Conservation (phyloP, 2,888 invertebrate species). For the Kuschelorhynchus macadamiae region DNA sequence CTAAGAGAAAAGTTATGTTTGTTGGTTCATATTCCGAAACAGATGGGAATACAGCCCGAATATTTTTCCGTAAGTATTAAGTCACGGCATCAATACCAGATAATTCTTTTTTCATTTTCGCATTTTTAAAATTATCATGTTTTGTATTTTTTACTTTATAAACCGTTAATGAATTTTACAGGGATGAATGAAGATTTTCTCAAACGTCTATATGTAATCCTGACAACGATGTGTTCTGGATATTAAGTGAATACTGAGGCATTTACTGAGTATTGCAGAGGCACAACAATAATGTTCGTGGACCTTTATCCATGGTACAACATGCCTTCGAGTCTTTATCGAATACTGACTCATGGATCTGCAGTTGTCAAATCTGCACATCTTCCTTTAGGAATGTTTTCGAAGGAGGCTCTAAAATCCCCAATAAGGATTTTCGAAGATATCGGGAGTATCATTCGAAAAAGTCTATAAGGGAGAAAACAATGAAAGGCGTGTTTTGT, state of each 20-base stretch:
- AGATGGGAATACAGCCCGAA: slow-evolving; percentile 39
- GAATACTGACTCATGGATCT: slow-evolving; percentile 14
- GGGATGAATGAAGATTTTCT: no score
- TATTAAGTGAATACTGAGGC: slow-evolving; percentile 21
- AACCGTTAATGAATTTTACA: no score
- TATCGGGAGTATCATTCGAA: slow-evolving; percentile 11
- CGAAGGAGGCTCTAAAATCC: slow-evolving; percentile 18
- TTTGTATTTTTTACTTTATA: no score
- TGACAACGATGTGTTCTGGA: slow-evolving; percentile 23
- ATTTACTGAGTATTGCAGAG: slow-evolving; percentile 18
- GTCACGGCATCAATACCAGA: background rate
- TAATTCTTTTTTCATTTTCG: background rate
- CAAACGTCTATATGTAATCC: slow-evolving; percentile 21
- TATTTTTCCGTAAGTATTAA: slow-evolving; percentile 28
- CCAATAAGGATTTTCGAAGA: slow-evolving; percentile 23
- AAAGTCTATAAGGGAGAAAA: slow-evolving; percentile 16
- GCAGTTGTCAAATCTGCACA: slow-evolving; percentile 17
- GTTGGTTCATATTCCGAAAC: slow-evolving; percentile 34
- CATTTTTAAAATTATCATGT: slow-evolving; percentile 5
- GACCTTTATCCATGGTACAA: slow-evolving; percentile 24
- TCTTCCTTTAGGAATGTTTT: slow-evolving; percentile 22
- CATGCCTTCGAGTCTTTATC: slow-evolving; percentile 27
- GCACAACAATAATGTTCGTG: slow-evolving; percentile 16
- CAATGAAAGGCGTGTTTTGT: slow-evolving; percentile 19
- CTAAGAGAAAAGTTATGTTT: slow-evolving; percentile 31